A percentile compares a stretch with the other conserved stretches of the same genome.
Evolutionary conservation across 2,113 vertebrate species (phyloP).

Genomic region (Proterorhinus semilunaris): DNA sequence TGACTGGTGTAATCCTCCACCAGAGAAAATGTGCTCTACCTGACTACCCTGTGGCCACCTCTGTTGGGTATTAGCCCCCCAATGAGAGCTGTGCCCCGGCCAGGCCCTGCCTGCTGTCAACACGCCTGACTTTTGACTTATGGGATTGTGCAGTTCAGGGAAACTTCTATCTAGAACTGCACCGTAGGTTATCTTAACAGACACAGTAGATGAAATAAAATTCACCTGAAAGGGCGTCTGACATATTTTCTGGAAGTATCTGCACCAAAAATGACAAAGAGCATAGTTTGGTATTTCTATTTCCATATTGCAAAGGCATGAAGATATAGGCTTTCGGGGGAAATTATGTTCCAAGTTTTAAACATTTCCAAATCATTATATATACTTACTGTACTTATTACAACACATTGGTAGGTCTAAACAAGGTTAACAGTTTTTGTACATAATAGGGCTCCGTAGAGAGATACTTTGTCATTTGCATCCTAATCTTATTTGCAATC

Average conservation of each 20-base stretch:
- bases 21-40: constrained; percentile 74
- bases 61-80: constrained; percentile 77
- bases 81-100: constrained; percentile 41
- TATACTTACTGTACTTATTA: too few species aligned
- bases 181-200: background rate
- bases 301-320: too few species aligned
- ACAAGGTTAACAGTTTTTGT: too few species aligned
- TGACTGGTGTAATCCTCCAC: constrained; percentile 79
- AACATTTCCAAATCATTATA: too few species aligned
- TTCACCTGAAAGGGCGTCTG: background rate
- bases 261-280: too few species aligned
- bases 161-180: constrained; percentile 13
- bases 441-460: too few species aligned
- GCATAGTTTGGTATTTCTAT: too few species aligned
- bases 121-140: constrained; percentile 23
- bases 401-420: too few species aligned
- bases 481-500: too few species aligned
- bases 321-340: too few species aligned
- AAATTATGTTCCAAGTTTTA: too few species aligned
- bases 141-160: constrained; percentile 9
- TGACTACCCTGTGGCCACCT: constrained; percentile 57
- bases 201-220: background rate
- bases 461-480: too few species aligned
- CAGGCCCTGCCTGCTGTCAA: constrained; percentile 32
- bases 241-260: background rate